Base-by-base conservation (phyloP, 1,140 invertebrate species). In the Drosophila arawakana region DNA sequence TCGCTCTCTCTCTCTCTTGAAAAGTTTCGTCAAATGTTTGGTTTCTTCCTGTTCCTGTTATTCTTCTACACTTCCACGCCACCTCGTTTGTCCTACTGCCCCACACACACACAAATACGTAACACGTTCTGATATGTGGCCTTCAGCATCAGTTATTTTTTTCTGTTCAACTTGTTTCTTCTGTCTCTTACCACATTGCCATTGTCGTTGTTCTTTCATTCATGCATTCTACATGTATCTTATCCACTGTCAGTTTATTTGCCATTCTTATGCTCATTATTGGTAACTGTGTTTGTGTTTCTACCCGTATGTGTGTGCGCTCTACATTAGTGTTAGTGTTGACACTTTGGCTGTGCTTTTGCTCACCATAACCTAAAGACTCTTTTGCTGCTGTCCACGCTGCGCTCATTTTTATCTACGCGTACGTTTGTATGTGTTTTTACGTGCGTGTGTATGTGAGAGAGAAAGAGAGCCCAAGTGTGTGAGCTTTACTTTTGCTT, bases 21-120 rank as follows among this genome's bases (percentile, higher is more conserved):
- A 57, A 70, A 70, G 73, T 78, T 89, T 89, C 83, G 84, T 88
- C 61, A 89, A 88, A 84, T 88, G 89, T 89, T 75, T 63, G 65
- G 68, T 76, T 81, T 88, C 78, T 88, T 88, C 84, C 83, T 88
- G 84, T 83, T 88, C 83, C 83, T 88, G 83, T 75, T 88, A 46
- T 76, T 74, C 55, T 66, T 57, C 52, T 41, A 43, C 37, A 55
- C 30, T 41, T 25, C 58, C 58, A 66, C 47, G 73, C 55, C 52
- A 60, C 39, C 59, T 44, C 44, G 54, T 58, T 82, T 86, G 83
- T 77, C 83, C 83, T 86, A 86, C 83, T 86, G 83, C 83, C 83
- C 83, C 82, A 86, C 83, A 86, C 82, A 86, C 15, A 50, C 13
- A 47, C 65, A 39, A 49, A 18, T 46, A 37, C 37, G 35, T 15